A percentile compares a stretch with the other conserved stretches of the same genome.
Evolutionary conservation across 2,888 invertebrate genomes (phyloP).

Genomic region (Maniola hyperantus): DNA sequence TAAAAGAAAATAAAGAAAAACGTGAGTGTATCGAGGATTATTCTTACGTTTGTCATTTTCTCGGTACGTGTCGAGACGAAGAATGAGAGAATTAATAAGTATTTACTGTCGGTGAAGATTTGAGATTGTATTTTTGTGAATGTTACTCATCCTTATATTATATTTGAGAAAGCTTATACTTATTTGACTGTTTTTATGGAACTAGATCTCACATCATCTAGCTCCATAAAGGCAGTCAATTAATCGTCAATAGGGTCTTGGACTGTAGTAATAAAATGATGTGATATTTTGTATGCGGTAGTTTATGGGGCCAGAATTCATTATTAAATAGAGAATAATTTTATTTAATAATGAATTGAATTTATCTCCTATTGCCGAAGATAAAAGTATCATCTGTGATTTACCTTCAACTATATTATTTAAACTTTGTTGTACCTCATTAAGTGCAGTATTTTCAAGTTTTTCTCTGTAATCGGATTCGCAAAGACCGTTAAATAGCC

Average conservation of each 20-base stretch:
- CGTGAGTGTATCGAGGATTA: conserved; percentile 13
- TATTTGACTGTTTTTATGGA: no score
- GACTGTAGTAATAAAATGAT: no score
- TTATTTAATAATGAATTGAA: no score
- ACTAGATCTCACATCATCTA: no score
- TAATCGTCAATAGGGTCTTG: no score
- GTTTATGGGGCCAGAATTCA: no score
- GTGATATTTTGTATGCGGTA: no score
- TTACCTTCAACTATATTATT: background rate
- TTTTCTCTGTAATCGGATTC: background rate
- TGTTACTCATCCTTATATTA: background rate
- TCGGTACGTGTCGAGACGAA: conserved; percentile 10
- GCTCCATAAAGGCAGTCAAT: no score
- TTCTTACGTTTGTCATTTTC: conserved; percentile 13
- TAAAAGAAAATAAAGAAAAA: conserved; percentile 9
- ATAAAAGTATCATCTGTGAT: background rate
- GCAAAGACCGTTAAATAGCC: background rate
- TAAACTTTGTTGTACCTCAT: background rate
- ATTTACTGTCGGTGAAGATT: conserved; percentile 4
- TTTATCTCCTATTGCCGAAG: no score
- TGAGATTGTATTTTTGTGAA: background rate
- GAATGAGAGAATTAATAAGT: conserved; percentile 2
- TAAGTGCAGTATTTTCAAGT: conserved; percentile 1
- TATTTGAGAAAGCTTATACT: no score
- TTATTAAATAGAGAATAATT: no score